phyloP scores from a whole-genome alignment of 2,797 vertebrate species.

The Notoglanidium macrostoma region DNA sequence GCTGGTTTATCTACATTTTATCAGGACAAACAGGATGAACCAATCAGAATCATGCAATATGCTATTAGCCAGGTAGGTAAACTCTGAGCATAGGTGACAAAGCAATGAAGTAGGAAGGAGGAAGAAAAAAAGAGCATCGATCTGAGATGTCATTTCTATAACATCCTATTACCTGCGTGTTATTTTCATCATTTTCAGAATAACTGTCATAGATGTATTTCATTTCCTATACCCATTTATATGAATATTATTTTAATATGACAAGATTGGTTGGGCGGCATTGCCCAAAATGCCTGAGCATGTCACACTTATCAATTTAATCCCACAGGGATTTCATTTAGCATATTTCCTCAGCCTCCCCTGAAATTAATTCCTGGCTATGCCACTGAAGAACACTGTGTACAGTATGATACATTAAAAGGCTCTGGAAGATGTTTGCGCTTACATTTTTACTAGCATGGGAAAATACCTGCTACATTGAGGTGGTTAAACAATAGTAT shows the following conservation, averaged over 20 bases:
- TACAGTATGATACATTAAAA: background rate
- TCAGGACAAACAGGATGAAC: background rate
- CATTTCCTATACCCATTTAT: background rate
- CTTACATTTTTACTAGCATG: background rate
- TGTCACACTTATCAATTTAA: conserved; percentile 32
- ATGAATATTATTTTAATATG: conserved; percentile 10
- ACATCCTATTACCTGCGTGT: background rate
- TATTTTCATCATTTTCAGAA: background rate
- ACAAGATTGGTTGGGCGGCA: background rate
- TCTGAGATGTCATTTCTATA: background rate
- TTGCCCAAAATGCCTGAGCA: background rate
- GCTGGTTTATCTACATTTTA: background rate
- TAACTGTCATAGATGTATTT: background rate
- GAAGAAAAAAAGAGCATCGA: background rate
- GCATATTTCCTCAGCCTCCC: background rate
- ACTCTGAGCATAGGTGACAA: background rate
- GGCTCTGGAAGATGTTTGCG: background rate
- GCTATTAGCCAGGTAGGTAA: background rate
- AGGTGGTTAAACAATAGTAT: background rate
- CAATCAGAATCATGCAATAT: background rate
- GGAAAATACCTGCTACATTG: background rate
- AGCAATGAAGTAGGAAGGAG: background rate
- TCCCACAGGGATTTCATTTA: conserved; percentile 9
- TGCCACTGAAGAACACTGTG: background rate
- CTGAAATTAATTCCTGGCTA: background rate